Percentiles rank a stretch among this genome's conserved stretches.
phyloP scores from a whole-genome alignment of 2,113 vertebrate species.

The Peromyscus polionotus region DNA sequence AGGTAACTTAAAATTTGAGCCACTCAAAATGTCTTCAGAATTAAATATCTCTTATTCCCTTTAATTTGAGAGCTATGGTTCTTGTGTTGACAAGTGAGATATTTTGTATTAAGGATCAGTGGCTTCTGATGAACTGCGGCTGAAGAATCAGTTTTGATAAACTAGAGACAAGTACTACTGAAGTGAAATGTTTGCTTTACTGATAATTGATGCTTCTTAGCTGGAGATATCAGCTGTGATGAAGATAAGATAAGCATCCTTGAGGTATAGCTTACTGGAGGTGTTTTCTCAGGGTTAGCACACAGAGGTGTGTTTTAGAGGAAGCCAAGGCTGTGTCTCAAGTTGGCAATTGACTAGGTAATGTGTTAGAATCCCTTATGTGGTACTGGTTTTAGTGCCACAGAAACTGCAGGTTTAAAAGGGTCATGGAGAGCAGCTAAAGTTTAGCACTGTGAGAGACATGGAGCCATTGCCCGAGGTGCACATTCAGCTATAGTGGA shows the following conservation, averaged over 20 bases:
- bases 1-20: not conserved
- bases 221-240: not conserved
- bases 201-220: not conserved
- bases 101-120: not conserved
- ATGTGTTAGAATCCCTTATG: not conserved
- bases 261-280: not conserved
- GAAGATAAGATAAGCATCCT: not conserved
- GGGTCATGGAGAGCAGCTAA: not conserved
- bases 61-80: not conserved
- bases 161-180: not conserved
- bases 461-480: not conserved
- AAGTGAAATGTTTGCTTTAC: not conserved
- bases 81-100: not conserved
- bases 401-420: not conserved
- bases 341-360: not conserved
- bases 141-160: not conserved
- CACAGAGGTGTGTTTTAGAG: not conserved
- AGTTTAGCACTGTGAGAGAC: not conserved
- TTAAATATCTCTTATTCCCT: not conserved
- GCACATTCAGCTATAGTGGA: not conserved
- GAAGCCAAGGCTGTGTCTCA: not conserved
- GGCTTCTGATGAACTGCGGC: not conserved
- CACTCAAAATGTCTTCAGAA: not conserved
- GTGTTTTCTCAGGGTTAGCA: not conserved
- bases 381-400: not conserved